Conservation (phyloP, 2,888 invertebrate genomes). For the Steromphala cineraria region DNA sequence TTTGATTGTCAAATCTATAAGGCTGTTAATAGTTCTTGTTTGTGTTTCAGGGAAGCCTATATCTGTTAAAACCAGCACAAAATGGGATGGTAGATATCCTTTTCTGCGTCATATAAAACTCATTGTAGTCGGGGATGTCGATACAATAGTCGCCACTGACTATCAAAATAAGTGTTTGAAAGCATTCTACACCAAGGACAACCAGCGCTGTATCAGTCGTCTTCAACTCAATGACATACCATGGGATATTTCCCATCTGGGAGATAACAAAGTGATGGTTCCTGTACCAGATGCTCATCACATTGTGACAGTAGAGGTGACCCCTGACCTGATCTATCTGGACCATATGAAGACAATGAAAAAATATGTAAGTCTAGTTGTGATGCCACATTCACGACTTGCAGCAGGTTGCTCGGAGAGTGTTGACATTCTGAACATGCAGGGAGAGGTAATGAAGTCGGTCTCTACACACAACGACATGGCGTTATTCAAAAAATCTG, state of each 20-base stretch:
- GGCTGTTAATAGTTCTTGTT: too few species aligned
- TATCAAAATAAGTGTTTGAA: too few species aligned
- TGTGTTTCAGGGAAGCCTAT: too few species aligned
- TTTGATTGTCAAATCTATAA: too few species aligned
- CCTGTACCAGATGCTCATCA: neutral
- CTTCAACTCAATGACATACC: neutral
- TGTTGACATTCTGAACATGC: neutral
- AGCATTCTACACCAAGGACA: too few species aligned
- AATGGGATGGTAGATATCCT: too few species aligned
- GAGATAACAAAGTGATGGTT: neutral
- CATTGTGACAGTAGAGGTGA: neutral
- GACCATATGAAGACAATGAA: neutral
- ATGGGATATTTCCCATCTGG: neutral
- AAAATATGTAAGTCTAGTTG: neutral
- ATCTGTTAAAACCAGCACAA: too few species aligned
- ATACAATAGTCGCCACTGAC: too few species aligned
- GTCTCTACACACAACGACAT: neutral
- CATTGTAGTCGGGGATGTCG: too few species aligned
- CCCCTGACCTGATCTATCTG: neutral
- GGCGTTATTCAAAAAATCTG: neutral
- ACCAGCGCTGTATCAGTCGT: too few species aligned
- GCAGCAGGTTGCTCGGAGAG: neutral
- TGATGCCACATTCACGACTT: neutral
- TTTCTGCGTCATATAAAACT: too few species aligned
- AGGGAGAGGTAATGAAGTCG: neutral